A percentile compares a stretch with the other conserved stretches of the same genome.
Conservation (phyloP, 2,888 invertebrate species). For the Melinopterus prodromus region DNA sequence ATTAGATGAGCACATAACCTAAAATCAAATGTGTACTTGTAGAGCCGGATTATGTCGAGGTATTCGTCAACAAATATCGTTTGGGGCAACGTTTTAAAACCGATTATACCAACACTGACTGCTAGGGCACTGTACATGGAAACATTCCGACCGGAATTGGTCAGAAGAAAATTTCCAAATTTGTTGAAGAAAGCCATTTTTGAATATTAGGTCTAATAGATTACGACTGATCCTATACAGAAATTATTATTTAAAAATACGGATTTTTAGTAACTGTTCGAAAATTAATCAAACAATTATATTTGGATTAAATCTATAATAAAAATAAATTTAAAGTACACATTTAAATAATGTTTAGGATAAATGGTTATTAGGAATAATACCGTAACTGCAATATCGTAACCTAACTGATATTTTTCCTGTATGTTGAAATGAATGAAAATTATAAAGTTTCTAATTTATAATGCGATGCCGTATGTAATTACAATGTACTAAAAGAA, state of each 20-base stretch:
- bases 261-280: no score
- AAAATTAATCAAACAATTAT: no score
- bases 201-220: neutral
- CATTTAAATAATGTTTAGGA: no score
- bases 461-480: no score
- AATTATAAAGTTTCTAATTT: neutral
- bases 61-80: slow-evolving; percentile 70
- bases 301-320: no score
- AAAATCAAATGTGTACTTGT: slow-evolving; percentile 63
- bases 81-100: slow-evolving; percentile 67
- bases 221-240: neutral
- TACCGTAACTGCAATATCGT: neutral
- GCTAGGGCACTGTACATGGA: slow-evolving; percentile 62
- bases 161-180: slow-evolving; percentile 63
- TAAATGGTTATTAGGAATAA: no score
- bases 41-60: slow-evolving; percentile 69
- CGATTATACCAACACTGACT: slow-evolving; percentile 58
- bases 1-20: slow-evolving; percentile 26
- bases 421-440: neutral
- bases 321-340: no score
- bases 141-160: slow-evolving; percentile 64
- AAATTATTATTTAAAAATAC: neutral
- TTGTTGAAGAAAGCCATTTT: slow-evolving; percentile 45
- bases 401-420: neutral
- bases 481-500: no score